A percentile compares a stretch with the other conserved stretches of the same genome.
Evolutionary conservation across 2,113 vertebrate species (phyloP).

Genomic region (Nerophis ophidion): DNA sequence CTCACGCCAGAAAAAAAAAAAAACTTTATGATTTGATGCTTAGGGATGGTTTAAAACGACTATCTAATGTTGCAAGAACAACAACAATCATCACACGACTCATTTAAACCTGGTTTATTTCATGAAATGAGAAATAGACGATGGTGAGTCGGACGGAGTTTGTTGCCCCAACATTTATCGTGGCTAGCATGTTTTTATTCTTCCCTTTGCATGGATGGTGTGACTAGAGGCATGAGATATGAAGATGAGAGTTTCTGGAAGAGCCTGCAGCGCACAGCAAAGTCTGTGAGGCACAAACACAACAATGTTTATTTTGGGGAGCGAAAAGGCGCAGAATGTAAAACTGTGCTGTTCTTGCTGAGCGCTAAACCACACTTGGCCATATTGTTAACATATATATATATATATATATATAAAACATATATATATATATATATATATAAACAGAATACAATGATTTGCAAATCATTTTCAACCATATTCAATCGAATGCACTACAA

Average conservation of each 20-base stretch:
- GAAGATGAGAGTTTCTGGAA: constrained; percentile 11
- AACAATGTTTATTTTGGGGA: constrained; percentile 34
- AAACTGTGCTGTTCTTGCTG: constrained; percentile 15
- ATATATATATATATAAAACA: too few relatives aligned
- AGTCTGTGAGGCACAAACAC: constrained; percentile 18
- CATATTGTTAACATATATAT: neutral
- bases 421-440: too few relatives aligned
- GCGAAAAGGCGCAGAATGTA: constrained; percentile 23
- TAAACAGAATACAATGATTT: too few relatives aligned
- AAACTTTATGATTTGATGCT: too few relatives aligned
- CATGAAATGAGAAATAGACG: neutral
- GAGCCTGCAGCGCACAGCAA: constrained; percentile 33
- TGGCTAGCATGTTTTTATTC: constrained; percentile 5
- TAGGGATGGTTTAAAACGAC: too few relatives aligned
- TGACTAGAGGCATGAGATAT: constrained; percentile 27
- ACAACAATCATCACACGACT: too few relatives aligned
- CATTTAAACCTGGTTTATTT: neutral
- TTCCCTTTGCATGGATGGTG: constrained; percentile 11
- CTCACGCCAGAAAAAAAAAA: too few relatives aligned
- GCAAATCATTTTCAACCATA: too few relatives aligned
- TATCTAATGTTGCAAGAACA: too few relatives aligned
- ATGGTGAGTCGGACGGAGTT: constrained; percentile 22
- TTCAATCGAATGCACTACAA: too few relatives aligned
- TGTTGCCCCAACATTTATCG: constrained; percentile 6
- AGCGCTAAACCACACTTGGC: constrained; percentile 8